A percentile compares a stretch with the other conserved stretches of the same genome.
Evolutionary conservation across 2,113 vertebrate genomes (phyloP).

Genomic region (Platichthys flesus): DNA sequence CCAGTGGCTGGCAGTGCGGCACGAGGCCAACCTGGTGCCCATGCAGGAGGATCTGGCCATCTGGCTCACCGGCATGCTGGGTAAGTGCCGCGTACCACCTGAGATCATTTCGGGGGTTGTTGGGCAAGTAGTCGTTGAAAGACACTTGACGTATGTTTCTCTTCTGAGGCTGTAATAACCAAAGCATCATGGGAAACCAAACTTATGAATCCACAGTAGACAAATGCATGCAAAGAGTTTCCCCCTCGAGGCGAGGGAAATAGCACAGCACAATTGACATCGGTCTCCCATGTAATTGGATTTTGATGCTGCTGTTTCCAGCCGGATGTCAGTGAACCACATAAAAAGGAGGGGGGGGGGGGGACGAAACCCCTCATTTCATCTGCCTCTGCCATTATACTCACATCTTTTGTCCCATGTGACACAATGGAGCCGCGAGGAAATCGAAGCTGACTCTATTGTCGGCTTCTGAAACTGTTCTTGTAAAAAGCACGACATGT

Average conservation of each 20-base stretch:
- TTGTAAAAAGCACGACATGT: not conserved
- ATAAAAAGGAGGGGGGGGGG: conserved; percentile 10
- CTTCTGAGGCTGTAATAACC: too few species aligned
- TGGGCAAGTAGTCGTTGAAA: not conserved
- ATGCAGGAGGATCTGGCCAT: conserved; percentile 98
- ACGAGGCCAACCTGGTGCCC: conserved; percentile 91
- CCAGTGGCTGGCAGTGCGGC: conserved; percentile 94
- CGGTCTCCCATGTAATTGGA: conserved; percentile 52
- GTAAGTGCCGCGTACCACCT: conserved; percentile 71
- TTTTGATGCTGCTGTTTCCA: conserved; percentile 51
- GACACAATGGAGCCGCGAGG: conserved; percentile 53
- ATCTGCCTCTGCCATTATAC: conserved; percentile 33
- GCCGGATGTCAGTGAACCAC: conserved; percentile 14
- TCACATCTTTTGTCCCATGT: conserved; percentile 39
- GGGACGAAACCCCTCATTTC: conserved; percentile 48
- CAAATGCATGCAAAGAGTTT: conserved; percentile 1
- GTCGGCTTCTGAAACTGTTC: conserved; percentile 31
- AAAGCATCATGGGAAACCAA: not conserved
- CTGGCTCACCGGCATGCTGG: conserved; percentile 92
- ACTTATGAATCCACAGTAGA: not conserved
- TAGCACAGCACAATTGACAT: conserved; percentile 32
- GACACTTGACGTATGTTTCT: too few species aligned
- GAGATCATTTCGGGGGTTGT: not conserved
- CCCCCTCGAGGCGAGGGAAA: conserved; percentile 43
- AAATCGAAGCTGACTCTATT: conserved; percentile 61